Percentiles rank a stretch among this genome's conserved stretches.
Evolutionary conservation across 2,888 invertebrate species (phyloP).

Genomic region (Watsonalla cultraria): DNA sequence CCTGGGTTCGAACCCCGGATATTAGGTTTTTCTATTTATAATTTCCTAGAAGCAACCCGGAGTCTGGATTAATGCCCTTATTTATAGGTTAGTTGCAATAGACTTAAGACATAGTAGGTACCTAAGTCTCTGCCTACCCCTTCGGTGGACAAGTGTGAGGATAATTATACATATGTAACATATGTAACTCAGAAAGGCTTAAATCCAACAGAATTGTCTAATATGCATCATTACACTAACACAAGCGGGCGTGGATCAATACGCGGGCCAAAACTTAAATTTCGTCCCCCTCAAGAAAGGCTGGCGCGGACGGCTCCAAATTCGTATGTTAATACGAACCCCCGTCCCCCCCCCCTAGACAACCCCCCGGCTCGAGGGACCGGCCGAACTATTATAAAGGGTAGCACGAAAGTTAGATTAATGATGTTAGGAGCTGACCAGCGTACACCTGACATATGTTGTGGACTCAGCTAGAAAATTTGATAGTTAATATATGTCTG

Average conservation of each 20-base stretch:
- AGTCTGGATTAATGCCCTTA: too few relatives aligned
- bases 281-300: slow-evolving; percentile 71
- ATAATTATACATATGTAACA: too few relatives aligned
- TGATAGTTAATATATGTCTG: too few relatives aligned
- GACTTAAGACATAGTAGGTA: too few relatives aligned
- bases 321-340: slow-evolving; percentile 74
- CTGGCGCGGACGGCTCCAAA: slow-evolving; percentile 64
- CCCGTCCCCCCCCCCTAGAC: slow-evolving; percentile 33
- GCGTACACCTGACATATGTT: slow-evolving; percentile 34
- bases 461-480: background rate
- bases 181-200: background rate
- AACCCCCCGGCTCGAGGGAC: slow-evolving; percentile 51
- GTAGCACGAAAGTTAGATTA: slow-evolving; percentile 80
- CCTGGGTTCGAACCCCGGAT: too few relatives aligned
- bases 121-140: too few relatives aligned
- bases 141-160: too few relatives aligned
- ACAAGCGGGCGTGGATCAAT: slow-evolving; percentile 63
- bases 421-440: slow-evolving; percentile 79
- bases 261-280: slow-evolving; percentile 74
- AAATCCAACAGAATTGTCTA: slow-evolving; percentile 12
- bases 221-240: slow-evolving; percentile 42
- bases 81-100: too few relatives aligned
- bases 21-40: too few relatives aligned
- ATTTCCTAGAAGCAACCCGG: too few relatives aligned
- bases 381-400: slow-evolving; percentile 78